Evolutionary conservation across 1,140 invertebrate species (phyloP).

Genomic region (Diorhabda elongata): DNA sequence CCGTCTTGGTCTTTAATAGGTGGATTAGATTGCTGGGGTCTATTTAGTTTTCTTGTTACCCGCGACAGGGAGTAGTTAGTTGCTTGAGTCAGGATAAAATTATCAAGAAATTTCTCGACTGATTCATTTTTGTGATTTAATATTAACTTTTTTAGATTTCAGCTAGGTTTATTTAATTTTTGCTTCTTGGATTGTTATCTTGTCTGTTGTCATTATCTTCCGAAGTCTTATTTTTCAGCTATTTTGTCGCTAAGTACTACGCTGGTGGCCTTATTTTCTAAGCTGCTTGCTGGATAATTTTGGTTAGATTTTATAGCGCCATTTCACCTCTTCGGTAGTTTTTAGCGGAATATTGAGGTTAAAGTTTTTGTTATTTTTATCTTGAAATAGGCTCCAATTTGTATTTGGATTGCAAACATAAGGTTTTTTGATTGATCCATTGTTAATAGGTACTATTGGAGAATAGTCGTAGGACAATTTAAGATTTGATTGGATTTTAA

Average conservation of each 20-base stretch:
- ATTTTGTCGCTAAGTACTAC: not conserved
- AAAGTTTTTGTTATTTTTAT: not conserved
- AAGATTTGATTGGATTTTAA: too few relatives aligned
- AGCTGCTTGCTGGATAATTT: not conserved
- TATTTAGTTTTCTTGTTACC: conserved; percentile 24
- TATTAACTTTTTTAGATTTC: conserved; percentile 22
- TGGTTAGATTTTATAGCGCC: not conserved
- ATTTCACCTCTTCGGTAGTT: not conserved
- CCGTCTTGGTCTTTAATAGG: conserved; percentile 26
- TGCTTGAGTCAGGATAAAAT: conserved; percentile 8
- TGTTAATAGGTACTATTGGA: too few relatives aligned
- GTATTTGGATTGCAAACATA: too few relatives aligned
- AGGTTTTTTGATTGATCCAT: too few relatives aligned
- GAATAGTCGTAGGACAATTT: too few relatives aligned
- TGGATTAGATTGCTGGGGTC: conserved; percentile 12
- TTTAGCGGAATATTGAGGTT: conserved; percentile 1
- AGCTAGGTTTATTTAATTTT: conserved; percentile 5
- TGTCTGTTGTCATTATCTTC: conserved; percentile 9
- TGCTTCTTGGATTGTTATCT: not conserved
- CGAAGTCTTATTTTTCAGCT: conserved; percentile 11
- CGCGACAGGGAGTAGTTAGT: conserved; percentile 30
- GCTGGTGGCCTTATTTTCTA: not conserved
- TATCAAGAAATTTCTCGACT: conserved; percentile 16
- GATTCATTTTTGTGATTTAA: conserved; percentile 22
- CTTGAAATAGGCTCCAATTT: too few relatives aligned